A percentile compares a stretch with the other conserved stretches of the same genome.
These are phyloP conservation scores for Lingula anatina DNA, from an alignment of 2,888 invertebrate species.

Conservation along the genomic window DNA sequence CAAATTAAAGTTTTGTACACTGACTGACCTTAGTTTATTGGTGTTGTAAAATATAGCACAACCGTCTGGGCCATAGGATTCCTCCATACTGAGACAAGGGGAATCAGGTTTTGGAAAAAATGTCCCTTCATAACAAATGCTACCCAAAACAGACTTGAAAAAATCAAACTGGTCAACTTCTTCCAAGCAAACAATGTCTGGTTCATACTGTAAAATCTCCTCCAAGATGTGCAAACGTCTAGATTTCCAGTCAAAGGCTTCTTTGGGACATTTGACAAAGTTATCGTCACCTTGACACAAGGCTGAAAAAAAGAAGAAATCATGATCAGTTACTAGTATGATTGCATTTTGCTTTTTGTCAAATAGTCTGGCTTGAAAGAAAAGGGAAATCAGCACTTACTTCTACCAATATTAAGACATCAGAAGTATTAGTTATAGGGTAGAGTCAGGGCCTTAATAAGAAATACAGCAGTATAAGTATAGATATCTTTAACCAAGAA, in stretches of 20 bases:
- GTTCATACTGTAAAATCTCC: constrained; percentile 65
- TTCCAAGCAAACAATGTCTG: constrained; percentile 70
- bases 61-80: constrained; percentile 73
- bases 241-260: constrained; percentile 66
- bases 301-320: constrained; percentile 56
- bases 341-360: too few relatives aligned
- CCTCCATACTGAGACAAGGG: constrained; percentile 67
- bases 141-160: constrained; percentile 60
- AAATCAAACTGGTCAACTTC: constrained; percentile 71
- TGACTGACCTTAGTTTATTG: constrained; percentile 61
- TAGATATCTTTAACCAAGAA: too few relatives aligned
- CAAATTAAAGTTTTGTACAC: constrained; percentile 23
- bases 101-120: constrained; percentile 75
- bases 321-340: too few relatives aligned
- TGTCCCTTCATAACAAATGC: constrained; percentile 65
- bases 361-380: too few relatives aligned
- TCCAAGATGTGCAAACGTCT: constrained; percentile 66
- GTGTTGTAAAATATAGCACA: constrained; percentile 70
- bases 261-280: constrained; percentile 67
- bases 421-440: too few relatives aligned
- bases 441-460: too few relatives aligned
- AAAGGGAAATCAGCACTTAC: too few relatives aligned
- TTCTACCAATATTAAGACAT: too few relatives aligned
- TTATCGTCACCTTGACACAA: constrained; percentile 68
- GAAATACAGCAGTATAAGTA: too few relatives aligned